Base-by-base conservation (phyloP, 1,140 invertebrate genomes). In the Penaeus chinensis region DNA sequence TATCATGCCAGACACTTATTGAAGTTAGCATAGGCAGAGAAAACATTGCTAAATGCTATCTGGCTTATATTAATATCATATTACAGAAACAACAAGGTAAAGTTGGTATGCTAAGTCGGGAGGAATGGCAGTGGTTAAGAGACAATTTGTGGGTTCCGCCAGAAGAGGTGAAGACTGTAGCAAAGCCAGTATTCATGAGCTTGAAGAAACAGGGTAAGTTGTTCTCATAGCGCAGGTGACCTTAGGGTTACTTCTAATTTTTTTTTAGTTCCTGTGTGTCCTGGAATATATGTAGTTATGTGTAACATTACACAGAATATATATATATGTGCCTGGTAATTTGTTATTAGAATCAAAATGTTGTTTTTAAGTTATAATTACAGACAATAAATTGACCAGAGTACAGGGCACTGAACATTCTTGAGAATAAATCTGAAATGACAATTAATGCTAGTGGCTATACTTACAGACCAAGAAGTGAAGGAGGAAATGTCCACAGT, bases 81-180 rank as follows among this genome's bases (percentile, higher is more conserved):
- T 84, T 71, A 22, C 82, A 84, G 82, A 69, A 85, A 61, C n/a
- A 24, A n/a, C 19, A 24, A n/a, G 16, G 19, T n/a, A 77, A 77
- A n/a, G 27, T 11, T 27, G n/a, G 69, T n/a, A 24, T 63, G 8
- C 69, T 87, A 22, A 65, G 69, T 1, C 47, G 47, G 20, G 80
- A 82, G 22, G 86, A 87, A n/a, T 78, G 79, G 69, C 16, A 27
- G 19, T 87, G 86, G 86, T 83, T 62, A 32, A 62, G 61, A 16
- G 83, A 85, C n/a, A 87, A 87, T 27, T 62, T 82, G 27, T 37
- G 60, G 37, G 80, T 87, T 16, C 71, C 86, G 24, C 13, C 11
- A 7, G 5, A 60, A 42, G 86, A 87, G 47, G 16, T 87, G 16
- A 87, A 78, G 60, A 77, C 69, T 22, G 3, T 87, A 22, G 80